Evolutionary conservation across 2,113 vertebrate genomes (phyloP), one percentile per base, ranked within the genome.

Genomic region (Callaeas wilsoni): DNA sequence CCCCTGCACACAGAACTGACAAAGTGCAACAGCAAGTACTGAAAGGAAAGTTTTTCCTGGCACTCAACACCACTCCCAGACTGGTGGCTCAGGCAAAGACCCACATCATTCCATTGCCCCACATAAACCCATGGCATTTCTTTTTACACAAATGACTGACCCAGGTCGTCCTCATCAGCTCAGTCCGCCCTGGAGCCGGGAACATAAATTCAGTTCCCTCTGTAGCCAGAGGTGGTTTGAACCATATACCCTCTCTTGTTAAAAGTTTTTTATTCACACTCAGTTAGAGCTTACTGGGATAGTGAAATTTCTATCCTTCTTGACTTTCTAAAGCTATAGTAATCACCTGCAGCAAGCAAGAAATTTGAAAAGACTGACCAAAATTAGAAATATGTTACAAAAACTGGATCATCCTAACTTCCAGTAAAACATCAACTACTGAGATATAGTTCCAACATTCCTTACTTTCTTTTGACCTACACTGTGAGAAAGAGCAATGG

Each of bases 181-280:
- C 5, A 2, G 12, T 35, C 16, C 9, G 37, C 15, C n/a, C 21
- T 60, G 30, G 30, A 74, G 7, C 1, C 32, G 13, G 2, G 15
- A 87, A 44, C 4, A 27, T 2, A 78, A 33, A 32, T 63, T 62
- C 21, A 27, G 7, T 32, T 87, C 6, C 18, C 5, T 47, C 21
- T 46, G 12, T 26, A 84, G 10, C 7, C 30, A 56, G 10, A 32
- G 16, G 2, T 26, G 4, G 4, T 81, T 32, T 62, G 26, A 70
- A 33, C 6, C 13, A 30, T 17, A 23, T 1, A 30, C 4, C 3
- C 4, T 70, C 9, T 57, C 29, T 46, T 65, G 17, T 26, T 29
- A 39, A 2, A 70, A 11, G 7, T 15, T 60, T 37, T 87, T 81
- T 47, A 62, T 33, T 87, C 27, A 62, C 6, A 21, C 7, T 13